A percentile compares a stretch with the other conserved stretches of the same genome.
phyloP scores from a whole-genome alignment of 2,113 vertebrate genomes.

The Phoenicopterus ruber region DNA sequence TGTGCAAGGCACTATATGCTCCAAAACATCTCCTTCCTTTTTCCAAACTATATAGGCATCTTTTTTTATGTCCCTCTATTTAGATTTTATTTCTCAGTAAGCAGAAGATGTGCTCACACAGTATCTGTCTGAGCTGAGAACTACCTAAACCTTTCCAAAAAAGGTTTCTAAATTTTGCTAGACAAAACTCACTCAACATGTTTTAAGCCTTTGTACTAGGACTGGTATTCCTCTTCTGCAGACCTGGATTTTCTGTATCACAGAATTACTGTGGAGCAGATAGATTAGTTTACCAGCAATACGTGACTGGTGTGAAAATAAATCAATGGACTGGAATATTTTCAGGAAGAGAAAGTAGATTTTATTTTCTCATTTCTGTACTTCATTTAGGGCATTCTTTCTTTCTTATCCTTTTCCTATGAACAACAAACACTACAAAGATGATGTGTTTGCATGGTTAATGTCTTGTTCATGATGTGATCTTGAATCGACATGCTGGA shows the following conservation, averaged over 20 bases:
- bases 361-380: background rate
- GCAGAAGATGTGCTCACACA: background rate
- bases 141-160: background rate
- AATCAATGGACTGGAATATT: background rate
- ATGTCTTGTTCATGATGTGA: background rate
- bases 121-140: background rate
- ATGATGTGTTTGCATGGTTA: background rate
- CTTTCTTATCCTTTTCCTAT: background rate
- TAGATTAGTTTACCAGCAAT: background rate
- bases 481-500: background rate
- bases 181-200: background rate
- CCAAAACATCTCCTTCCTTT: background rate
- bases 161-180: background rate
- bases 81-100: background rate
- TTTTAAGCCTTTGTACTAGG: background rate
- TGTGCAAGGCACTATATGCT: background rate
- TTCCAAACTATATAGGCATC: background rate
- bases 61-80: background rate
- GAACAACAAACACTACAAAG: background rate
- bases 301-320: background rate
- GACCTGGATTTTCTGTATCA: background rate
- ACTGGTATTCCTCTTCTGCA: background rate
- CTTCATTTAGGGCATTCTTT: background rate
- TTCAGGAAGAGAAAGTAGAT: background rate
- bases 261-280: background rate